Evolutionary conservation across 2,888 invertebrate genomes (phyloP), one percentile per base, ranked within the genome.

Genomic region (Lissocephala sabroskyi): DNA sequence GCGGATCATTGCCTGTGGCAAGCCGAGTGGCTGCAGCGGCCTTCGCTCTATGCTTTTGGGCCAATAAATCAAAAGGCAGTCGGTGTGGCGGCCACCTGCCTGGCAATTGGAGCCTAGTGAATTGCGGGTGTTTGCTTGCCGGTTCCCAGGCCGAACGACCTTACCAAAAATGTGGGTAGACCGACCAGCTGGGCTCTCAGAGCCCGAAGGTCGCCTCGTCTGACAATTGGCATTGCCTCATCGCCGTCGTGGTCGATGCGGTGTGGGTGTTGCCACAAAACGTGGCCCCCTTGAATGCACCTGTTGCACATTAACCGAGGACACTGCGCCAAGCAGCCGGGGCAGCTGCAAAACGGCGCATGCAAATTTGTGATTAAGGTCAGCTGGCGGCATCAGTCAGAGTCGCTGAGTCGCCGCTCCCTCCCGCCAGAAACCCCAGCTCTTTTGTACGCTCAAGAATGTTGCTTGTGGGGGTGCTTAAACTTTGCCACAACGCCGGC

Each of bases 341-440:
- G 33, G 36, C 41, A 46, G 41, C 45, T 39, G 41, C 39, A 42
- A 36, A 41, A 35, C 40, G 17, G 52, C 56, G 57, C 71, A 78
- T 78, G 78, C 71, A 78, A 78, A 78, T 71, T 75, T 67, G 78
- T 64, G 73, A 71, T 71, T 71, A 71, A 78, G 70, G 70, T 78
- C 79, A 78, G 58, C 61, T 53, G 47, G 75, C 77, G 57, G 59
- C 65, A 63, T 63, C 65, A 75, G n/a, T 61, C 71, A 70, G 30
- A 11, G 13, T 5, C 9, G n/a, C n/a, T n/a, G n/a, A n/a, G n/a
- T n/a, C n/a, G n/a, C n/a, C n/a, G n/a, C n/a, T n/a, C n/a, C n/a
- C n/a, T n/a, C n/a, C n/a, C n/a, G n/a, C n/a, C n/a, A n/a, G n/a
- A n/a, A n/a, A n/a, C n/a, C n/a, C n/a, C n/a, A n/a, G n/a, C n/a